A percentile compares a stretch with the other conserved stretches of the same genome.
These are phyloP conservation scores for Prosapia bicincta DNA, from an alignment of 2,888 invertebrate species.

Conservation along the genomic window DNA sequence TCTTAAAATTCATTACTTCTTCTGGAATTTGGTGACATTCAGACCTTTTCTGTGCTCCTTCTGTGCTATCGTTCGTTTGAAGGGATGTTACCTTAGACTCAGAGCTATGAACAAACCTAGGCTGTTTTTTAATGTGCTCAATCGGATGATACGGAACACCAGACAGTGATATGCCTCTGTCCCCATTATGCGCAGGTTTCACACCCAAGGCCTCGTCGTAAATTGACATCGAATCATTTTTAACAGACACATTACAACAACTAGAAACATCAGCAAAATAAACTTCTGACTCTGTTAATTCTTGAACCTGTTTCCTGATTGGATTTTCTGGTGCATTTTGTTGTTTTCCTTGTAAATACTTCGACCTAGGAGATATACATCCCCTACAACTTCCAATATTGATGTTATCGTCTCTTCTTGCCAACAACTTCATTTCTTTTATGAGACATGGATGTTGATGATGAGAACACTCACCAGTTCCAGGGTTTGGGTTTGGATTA, in stretches of 20 bases:
- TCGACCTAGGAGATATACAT: constrained; percentile 45
- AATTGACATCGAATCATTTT: constrained; percentile 52
- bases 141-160: not conserved
- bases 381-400: not conserved
- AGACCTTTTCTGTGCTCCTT: not conserved
- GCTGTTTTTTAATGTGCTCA: constrained; percentile 26
- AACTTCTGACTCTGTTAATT: constrained; percentile 74
- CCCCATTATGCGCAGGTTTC: not conserved
- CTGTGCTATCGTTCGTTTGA: not conserved
- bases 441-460: not conserved
- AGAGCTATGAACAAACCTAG: constrained; percentile 23
- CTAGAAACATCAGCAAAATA: constrained; percentile 80
- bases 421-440: not conserved
- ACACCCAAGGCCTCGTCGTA: constrained; percentile 49
- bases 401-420: not conserved
- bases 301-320: constrained; percentile 46
- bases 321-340: constrained; percentile 56
- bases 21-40: constrained; percentile 24
- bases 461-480: not conserved
- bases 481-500: not conserved
- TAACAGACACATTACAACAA: constrained; percentile 71
- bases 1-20: constrained; percentile 15
- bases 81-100: not conserved
- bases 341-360: constrained; percentile 49
- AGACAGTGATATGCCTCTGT: not conserved